Conservation (phyloP, 2,113 vertebrate genomes). For the Platichthys flesus region DNA sequence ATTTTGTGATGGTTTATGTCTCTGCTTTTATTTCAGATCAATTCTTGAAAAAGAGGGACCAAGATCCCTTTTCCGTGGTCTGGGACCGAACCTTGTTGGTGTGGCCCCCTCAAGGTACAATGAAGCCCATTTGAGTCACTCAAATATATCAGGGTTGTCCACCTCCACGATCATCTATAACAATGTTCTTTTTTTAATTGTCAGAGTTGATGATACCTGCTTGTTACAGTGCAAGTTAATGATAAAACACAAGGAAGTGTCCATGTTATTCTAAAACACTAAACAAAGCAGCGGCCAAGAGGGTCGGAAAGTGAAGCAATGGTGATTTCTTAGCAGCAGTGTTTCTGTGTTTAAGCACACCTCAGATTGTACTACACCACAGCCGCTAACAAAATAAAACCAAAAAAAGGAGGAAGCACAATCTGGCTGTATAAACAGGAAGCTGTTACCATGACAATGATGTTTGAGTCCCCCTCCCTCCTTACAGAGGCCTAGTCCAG, state of each 20-base stretch:
- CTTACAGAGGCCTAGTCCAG: neutral
- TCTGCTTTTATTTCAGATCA: constrained; percentile 81
- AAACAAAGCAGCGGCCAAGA: neutral
- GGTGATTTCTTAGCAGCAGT: neutral
- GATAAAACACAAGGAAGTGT: neutral
- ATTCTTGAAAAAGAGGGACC: constrained; percentile 98
- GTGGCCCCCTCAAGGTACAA: constrained; percentile 95
- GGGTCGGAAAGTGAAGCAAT: neutral
- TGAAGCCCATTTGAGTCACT: neutral
- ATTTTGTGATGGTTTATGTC: neutral
- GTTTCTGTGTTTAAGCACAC: neutral
- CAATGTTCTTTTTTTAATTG: neutral
- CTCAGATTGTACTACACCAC: neutral
- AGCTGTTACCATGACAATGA: neutral
- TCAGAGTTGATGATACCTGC: neutral
- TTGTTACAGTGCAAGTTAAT: neutral
- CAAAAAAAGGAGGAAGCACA: neutral
- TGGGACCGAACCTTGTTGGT: constrained; percentile 96
- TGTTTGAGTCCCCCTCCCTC: neutral
- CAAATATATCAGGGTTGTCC: neutral
- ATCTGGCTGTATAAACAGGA: constrained; percentile 21
- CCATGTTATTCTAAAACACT: constrained; percentile 2
- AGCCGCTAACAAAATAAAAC: neutral
- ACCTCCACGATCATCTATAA: neutral
- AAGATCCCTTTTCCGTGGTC: constrained; percentile 94